Percentiles rank a stretch among this genome's conserved stretches.
Evolutionary conservation across 2,113 vertebrate genomes (phyloP).

Genomic region (Acanthochromis polyacanthus): DNA sequence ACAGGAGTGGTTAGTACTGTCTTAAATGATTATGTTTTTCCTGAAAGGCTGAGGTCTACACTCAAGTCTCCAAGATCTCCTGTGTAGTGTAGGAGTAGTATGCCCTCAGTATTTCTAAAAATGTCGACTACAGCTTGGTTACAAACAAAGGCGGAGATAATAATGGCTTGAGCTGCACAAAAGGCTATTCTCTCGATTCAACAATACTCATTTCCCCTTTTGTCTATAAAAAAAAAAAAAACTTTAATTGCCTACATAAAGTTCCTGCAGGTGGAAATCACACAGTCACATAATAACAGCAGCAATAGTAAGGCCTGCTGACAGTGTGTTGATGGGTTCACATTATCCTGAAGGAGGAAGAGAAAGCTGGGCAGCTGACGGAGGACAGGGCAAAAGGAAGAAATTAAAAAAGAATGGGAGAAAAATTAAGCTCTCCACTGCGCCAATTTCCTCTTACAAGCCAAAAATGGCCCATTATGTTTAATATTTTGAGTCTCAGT

Average conservation of each 20-base stretch:
- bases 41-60: conserved; percentile 12
- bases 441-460: conserved; percentile 39
- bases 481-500: conserved; percentile 63
- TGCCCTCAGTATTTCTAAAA: background rate
- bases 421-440: conserved; percentile 39
- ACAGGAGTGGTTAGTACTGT: background rate
- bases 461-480: conserved; percentile 63
- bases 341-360: conserved; percentile 23
- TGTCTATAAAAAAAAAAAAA: too few species aligned
- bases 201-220: background rate
- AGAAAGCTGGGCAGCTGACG: conserved; percentile 1
- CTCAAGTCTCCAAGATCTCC: background rate
- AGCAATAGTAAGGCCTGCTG: background rate
- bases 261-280: conserved; percentile 19
- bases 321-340: conserved; percentile 1
- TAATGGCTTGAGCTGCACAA: background rate
- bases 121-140: background rate
- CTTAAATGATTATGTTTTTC: background rate
- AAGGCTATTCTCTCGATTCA: conserved; percentile 4
- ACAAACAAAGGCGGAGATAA: background rate
- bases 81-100: too few species aligned
- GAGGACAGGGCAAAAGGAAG: conserved; percentile 7
- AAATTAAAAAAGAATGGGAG: conserved; percentile 42
- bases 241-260: conserved; percentile 3
- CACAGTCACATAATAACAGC: background rate